Base-by-base conservation (phyloP, 2,797 vertebrate genomes). In the Dallia pectoralis region DNA sequence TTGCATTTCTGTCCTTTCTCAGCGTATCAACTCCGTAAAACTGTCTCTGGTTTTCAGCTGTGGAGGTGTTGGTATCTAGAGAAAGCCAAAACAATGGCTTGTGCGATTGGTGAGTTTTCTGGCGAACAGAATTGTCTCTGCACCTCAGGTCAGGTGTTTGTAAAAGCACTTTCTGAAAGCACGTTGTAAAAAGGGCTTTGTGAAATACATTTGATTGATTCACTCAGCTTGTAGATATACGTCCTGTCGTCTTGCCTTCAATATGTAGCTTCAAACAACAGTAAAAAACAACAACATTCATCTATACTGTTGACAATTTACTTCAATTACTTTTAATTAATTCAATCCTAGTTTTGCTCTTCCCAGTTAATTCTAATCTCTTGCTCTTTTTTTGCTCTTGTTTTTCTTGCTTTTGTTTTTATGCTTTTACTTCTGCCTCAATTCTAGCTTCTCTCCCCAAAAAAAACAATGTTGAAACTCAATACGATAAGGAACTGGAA, bases 31-130 rank as follows among this genome's bases (percentile, higher is more conserved):
- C 66, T 67, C 1, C 19, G 44, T n/a, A 44, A 47, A 22, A 15
- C 22, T 29, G 11, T 25, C n/a, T 47, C 30, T 3, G 19, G 5
- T 33, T 65, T 65, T 65, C 33, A 59, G 30, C 48, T 51, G 59
- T 64, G 73, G 68, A 62, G 47, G 66, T 36, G 11, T 49, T 70
- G 74, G 51, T 36, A 62, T 29, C 33, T 30, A 59, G 33, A 47
- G 27, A 30, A 65, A 30, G 30, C 61, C 65, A 29, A 66, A 14
- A 29, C 67, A 44, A 44, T 61, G 33, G 47, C 11, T 61, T 30
- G 29, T 62, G 69, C 47, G 53, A 44, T 16, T 22, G 25, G 30
- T 59, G 27, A 18, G 15, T 44, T 71, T n/a, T 33, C 22, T 22
- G 44, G 36, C 33, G 32, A 40, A 18, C 29, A 49, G 15, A 18